Evolutionary conservation across 1,140 invertebrate species (phyloP).

Genomic region (fruit fly (Drosophila melanogaster)): DNA sequence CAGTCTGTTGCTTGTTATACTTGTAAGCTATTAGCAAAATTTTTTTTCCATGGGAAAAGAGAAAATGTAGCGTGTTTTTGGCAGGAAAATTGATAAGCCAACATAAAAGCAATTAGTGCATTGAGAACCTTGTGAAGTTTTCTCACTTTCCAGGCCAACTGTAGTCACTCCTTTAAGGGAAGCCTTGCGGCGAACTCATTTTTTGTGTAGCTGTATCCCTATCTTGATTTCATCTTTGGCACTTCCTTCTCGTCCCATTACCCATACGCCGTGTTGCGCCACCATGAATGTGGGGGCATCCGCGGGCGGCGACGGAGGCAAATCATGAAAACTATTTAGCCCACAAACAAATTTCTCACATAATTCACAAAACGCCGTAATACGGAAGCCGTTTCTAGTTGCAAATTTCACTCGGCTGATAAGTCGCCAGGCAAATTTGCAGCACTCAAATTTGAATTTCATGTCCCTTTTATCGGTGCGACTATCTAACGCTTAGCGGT

Average conservation of each 20-base stretch:
- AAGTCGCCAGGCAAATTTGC: slow-evolving; percentile 70
- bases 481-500: slow-evolving; percentile 69
- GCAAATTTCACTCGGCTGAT: slow-evolving; percentile 75
- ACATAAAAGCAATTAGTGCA: background rate
- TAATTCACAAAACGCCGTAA: slow-evolving; percentile 83
- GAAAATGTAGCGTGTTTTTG: background rate
- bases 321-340: slow-evolving; percentile 64
- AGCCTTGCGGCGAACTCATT: slow-evolving; percentile 19
- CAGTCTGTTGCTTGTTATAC: slow-evolving; percentile 22
- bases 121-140: background rate
- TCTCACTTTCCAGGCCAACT: background rate
- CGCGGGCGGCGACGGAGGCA: background rate
- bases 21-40: slow-evolving; percentile 25
- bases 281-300: background rate
- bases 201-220: slow-evolving; percentile 14
- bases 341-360: slow-evolving; percentile 77
- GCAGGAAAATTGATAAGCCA: background rate
- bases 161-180: background rate
- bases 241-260: slow-evolving; percentile 28
- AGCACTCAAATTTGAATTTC: slow-evolving; percentile 83
- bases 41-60: slow-evolving; percentile 21
- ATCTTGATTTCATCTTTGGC: slow-evolving; percentile 8
- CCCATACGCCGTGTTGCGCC: slow-evolving; percentile 46
- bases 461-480: slow-evolving; percentile 84
- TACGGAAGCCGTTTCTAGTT: slow-evolving; percentile 74